Conservation (phyloP, 2,113 vertebrate genomes). For the Pimephales promelas region DNA sequence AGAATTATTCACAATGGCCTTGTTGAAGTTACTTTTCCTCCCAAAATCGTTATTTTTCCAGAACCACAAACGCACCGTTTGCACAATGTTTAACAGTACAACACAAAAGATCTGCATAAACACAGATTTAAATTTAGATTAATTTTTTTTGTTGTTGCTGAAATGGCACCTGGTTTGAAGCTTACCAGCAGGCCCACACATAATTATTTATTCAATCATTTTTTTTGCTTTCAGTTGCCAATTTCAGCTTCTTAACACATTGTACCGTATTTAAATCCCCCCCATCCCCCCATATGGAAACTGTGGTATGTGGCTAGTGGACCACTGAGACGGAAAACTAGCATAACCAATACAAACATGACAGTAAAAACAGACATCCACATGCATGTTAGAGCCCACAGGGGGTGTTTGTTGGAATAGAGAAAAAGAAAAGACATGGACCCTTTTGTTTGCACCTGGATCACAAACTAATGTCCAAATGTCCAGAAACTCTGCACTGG, state of each 20-base stretch:
- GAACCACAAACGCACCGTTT: neutral
- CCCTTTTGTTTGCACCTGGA: constrained; percentile 56
- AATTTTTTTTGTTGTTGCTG: neutral
- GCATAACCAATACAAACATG: constrained; percentile 19
- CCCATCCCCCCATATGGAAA: constrained; percentile 12
- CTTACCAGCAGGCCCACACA: neutral
- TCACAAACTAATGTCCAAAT: constrained; percentile 10
- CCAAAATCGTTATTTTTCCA: neutral
- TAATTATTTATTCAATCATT: neutral
- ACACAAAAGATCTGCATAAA: constrained; percentile 46
- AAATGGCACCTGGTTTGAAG: neutral
- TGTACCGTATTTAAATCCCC: too few species aligned
- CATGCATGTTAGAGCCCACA: neutral
- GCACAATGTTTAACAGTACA: constrained; percentile 13
- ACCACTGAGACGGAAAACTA: constrained; percentile 1
- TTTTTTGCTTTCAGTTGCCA: neutral
- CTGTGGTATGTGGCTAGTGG: constrained; percentile 15
- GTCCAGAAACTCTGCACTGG: neutral
- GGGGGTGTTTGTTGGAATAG: constrained; percentile 1
- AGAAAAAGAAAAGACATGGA: constrained; percentile 50
- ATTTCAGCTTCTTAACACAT: neutral
- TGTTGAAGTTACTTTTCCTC: too few species aligned
- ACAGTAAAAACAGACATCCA: constrained; percentile 6
- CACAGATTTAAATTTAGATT: constrained; percentile 27
- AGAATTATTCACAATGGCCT: constrained; percentile 46